Percentiles rank a stretch among this genome's conserved stretches.
Evolutionary conservation across 2,113 vertebrate genomes (phyloP).

Genomic region (Struthio camelus): DNA sequence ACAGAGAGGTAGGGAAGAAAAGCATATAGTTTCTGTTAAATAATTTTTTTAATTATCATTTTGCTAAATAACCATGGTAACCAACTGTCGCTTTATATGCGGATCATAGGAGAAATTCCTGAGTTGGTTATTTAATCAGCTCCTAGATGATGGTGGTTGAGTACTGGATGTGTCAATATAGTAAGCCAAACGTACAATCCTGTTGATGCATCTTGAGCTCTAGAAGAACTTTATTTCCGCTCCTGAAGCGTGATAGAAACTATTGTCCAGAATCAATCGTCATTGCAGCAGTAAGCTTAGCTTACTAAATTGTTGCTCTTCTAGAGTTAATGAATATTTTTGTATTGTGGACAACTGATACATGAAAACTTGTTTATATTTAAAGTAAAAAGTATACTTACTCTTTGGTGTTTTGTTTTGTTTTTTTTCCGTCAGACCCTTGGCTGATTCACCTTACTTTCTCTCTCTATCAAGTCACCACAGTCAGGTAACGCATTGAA

Average conservation of each 20-base stretch:
- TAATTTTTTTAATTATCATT: not conserved
- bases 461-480: constrained; percentile 69
- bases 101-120: not conserved
- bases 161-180: not conserved
- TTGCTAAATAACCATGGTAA: not conserved
- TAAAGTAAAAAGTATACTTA: not conserved
- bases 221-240: not conserved
- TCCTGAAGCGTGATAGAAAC: not conserved
- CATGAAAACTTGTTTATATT: not conserved
- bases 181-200: not conserved
- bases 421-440: constrained; percentile 71
- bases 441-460: constrained; percentile 67
- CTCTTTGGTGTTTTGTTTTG: constrained; percentile 12
- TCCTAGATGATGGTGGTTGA: not conserved
- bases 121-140: not conserved
- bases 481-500: constrained; percentile 70
- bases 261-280: not conserved
- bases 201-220: not conserved
- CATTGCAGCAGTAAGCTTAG: not conserved
- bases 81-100: not conserved
- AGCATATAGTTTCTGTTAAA: not conserved
- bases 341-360: not conserved
- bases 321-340: not conserved
- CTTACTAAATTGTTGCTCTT: constrained; percentile 30
- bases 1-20: constrained; percentile 44